Evolutionary conservation across 2,113 vertebrate genomes (phyloP), one percentile per base, ranked within the genome.

Genomic region (Tympanuchus pallidicinctus): DNA sequence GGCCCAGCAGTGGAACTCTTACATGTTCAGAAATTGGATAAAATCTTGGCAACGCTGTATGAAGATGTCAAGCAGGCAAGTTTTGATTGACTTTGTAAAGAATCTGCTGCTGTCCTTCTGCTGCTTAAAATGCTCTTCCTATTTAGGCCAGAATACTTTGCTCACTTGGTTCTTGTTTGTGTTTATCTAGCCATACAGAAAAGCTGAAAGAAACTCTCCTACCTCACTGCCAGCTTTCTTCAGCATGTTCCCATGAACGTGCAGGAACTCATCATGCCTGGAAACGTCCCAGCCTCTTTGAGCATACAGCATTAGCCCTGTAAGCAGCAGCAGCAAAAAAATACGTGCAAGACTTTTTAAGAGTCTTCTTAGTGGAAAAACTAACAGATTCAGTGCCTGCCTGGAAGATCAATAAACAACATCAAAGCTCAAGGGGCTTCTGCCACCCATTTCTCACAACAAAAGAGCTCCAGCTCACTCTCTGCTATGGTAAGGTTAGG

Each of bases 51-150:
- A 66, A 61, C 34, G 47, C n/a, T 6, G 30, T 34, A 36, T 20
- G 63, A 73, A 74, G 63, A n/a, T 15, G 14, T 22, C 56, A 82
- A 42, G 28, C 54, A 67, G 82, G 12, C 56, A 69, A 50, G 27
- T 52, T 28, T 50, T 1, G 0, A 17, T 2, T 43, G 61, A 45
- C 28, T 82, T 28, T 22, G 20, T 50, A 3, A 2, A 43, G 47
- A 63, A 43, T 8, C 2, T 1, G 16, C 45, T 40, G 36, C 71
- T 56, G 65, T 70, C 4, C 0, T 54, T 54, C 47, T 61, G 27
- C 45, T 56, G 25, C 30, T 72, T n/a, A 42, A 10, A 59, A n/a
- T 3, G 17, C 40, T 70, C 19, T 5, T 59, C 52, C 38, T 45
- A 34, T 22, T 54, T 54, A 76, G 28, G 47, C 73, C 67, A 28